phyloP scores from a whole-genome alignment of 2,113 vertebrate species.

The Catagonus wagneri region DNA sequence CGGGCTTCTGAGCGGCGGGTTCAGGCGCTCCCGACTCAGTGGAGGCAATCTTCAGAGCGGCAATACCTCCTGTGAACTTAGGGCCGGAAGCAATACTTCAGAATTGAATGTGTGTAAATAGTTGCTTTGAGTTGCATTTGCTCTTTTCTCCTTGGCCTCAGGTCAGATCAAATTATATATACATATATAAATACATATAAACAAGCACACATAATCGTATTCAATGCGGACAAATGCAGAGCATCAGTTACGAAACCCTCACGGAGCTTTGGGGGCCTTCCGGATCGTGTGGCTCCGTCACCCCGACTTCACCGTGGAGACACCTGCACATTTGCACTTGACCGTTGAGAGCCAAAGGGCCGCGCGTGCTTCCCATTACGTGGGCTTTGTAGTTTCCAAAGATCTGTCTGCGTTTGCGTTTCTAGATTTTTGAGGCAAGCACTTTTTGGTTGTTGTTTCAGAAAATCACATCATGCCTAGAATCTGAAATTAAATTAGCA shows the following conservation, averaged over 20 bases:
- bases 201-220: conserved; percentile 69
- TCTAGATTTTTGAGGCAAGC: conserved; percentile 1
- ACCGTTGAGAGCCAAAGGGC: conserved; percentile 55
- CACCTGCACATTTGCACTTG: conserved; percentile 52
- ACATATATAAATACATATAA: neutral
- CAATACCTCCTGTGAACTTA: conserved; percentile 57
- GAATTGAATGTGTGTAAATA: conserved; percentile 76
- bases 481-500: neutral
- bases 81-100: conserved; percentile 52
- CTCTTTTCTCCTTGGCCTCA: neutral
- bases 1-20: neutral
- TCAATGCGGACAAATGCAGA: neutral
- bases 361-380: neutral
- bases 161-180: conserved; percentile 70
- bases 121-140: neutral
- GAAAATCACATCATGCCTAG: neutral
- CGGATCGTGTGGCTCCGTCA: neutral
- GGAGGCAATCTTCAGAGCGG: conserved; percentile 10
- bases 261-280: conserved; percentile 25
- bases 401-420: conserved; percentile 24
- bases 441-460: neutral
- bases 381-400: conserved; percentile 61
- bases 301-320: fast-evolving
- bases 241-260: neutral
- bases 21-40: neutral